Base-by-base conservation (phyloP, 2,113 vertebrate genomes). In the Melozone crissalis region DNA sequence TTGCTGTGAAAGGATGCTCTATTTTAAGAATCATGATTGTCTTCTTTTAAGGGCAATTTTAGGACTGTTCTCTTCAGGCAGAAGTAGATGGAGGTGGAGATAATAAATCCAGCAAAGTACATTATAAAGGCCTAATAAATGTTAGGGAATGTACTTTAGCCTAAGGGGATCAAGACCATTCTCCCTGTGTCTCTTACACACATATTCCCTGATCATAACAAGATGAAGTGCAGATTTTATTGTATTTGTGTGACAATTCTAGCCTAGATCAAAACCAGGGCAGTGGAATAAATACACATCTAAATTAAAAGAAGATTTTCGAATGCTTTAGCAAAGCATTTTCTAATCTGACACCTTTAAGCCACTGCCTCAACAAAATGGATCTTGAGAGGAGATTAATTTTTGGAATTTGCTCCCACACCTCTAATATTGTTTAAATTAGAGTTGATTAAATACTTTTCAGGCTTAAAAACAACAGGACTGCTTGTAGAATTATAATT, bases 91-190 rank as follows among this genome's bases (percentile, higher is more conserved):
- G 95, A 97, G 94, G 94, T 92, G 77, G 94, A 96, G 95, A 97
- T 97, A 96, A 95, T 96, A 97, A 96, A 97, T 97, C 91, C 90
- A 85, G 94, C 43, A 87, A 97, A 97, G 92, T 94, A 93, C 54
- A 83, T 96, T 96, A 94, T 96, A 93, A 96, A 95, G 78, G 52
- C 61, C 69, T 73, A 97, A 88, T 96, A 96, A 97, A 95, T 82
- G 57, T 62, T 88, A 93, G 76, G 75, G 81, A 88, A 81, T 72
- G 58, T 96, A 80, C 92, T 76, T 95, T 62, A 93, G 63, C 84
- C 91, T 69, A 65, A 97, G n/a, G 83, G 43, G 65, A 93, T 87
- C 61, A 71, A 91, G 76, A 74, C 75, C 81, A n/a, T 72, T 91
- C 89, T 92, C 67, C 84, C 75, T 58, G 35, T 93, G 67, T 94